Evolutionary conservation across 2,888 invertebrate species (phyloP), one percentile per base, ranked within the genome.

Genomic region (Oegoconia quadripuncta): DNA sequence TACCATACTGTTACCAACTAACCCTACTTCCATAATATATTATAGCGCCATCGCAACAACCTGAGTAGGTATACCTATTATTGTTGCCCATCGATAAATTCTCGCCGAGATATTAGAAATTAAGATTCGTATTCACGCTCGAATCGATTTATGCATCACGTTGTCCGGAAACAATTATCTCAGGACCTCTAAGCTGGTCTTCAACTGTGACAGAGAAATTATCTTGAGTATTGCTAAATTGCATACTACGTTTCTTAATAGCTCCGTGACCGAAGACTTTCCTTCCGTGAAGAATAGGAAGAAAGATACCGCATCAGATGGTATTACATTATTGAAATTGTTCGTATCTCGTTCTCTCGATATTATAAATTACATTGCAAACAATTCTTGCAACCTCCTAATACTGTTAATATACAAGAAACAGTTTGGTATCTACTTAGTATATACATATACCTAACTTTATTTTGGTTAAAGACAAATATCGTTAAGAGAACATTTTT

Each of bases 111-210:
- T 63, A 64, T 66, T 64, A 62, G 62, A 65, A n/a, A 62, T 61
- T 59, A 64, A 60, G 57, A 55, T 60, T 67, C 60, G 60, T 57
- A 67, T 67, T 66, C 62, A 51, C 62, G 64, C 57, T 64, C 59
- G 52, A 61, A 66, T 71, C 67, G 69, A 75, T 77, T 79, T 74
- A 77, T 75, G 66, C 60, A 63, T 70, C 72, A 70, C 64, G 70
- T 66, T 64, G 52, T 56, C 61, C 62, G 73, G 76, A 75, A 76
- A 75, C 66, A 66, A 71, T 75, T 72, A 76, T 60, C 54, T 37
- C 39, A 52, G 43, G 37, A 40, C 37, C 39, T 38, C 39, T 40
- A 23, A 48, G 46, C 48, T 52, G 54, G 56, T 63, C 52, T 57
- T 61, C 62, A 59, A 52, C 51, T 66, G 66, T 59, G 70, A 70